These are phyloP conservation scores for Diadema setosum DNA, from an alignment of 35 echinoderm and acorn worm species.

Conservation along the genomic window DNA sequence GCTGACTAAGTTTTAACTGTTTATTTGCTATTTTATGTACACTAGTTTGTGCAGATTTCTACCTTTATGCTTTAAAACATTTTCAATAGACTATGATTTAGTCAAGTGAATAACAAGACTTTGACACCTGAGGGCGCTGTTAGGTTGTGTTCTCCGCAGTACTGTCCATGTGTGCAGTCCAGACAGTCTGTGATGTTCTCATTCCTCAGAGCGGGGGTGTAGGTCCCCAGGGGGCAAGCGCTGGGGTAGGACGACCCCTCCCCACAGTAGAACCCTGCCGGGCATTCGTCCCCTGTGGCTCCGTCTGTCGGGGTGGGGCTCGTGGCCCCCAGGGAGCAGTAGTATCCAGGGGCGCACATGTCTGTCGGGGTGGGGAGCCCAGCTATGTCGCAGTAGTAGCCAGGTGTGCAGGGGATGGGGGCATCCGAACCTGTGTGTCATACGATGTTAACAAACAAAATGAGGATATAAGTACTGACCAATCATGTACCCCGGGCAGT, in stretches of 20 bases:
- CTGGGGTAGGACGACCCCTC: constrained; percentile 68
- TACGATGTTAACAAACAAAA: no score
- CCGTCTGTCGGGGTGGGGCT: constrained; percentile 83
- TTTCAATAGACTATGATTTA: no score
- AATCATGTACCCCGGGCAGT: no score
- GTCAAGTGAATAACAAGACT: no score
- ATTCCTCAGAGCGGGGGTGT: constrained; percentile 64
- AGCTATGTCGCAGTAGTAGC: constrained; percentile 77
- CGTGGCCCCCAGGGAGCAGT: constrained; percentile 70
- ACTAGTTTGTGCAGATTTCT: no score
- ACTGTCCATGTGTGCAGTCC: constrained; percentile 72
- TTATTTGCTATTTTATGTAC: no score
- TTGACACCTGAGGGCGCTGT: constrained; percentile 86
- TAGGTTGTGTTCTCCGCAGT: constrained; percentile 92
- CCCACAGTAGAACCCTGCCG: constrained; percentile 85
- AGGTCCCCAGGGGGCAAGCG: constrained; percentile 79
- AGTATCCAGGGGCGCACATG: constrained; percentile 73
- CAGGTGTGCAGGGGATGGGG: constrained; percentile 76
- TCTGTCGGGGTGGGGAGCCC: constrained; percentile 66
- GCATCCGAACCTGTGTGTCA: constrained; percentile 85
- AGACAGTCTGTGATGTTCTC: constrained; percentile 78
- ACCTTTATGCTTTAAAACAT: no score
- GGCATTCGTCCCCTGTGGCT: constrained; percentile 72
- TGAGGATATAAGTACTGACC: no score
- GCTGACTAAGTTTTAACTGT: no score